Conservation (phyloP, 2,888 invertebrate genomes). For the Caenorhabditis drosophilae region DNA sequence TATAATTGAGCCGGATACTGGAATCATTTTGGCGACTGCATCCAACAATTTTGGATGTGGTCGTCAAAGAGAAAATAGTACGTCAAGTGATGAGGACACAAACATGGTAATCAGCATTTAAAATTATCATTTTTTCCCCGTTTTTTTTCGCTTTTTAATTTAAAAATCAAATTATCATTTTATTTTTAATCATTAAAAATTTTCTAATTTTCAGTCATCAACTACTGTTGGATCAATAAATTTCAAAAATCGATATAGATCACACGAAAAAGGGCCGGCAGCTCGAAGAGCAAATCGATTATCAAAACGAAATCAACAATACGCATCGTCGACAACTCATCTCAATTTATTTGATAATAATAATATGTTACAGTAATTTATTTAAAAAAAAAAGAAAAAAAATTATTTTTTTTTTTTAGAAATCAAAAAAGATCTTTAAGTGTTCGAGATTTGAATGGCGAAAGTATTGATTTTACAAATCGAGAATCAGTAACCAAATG, state of each 20-base stretch:
- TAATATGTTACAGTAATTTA: too few species aligned
- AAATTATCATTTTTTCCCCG: background rate
- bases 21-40: constrained; percentile 38
- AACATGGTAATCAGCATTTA: background rate
- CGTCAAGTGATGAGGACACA: constrained; percentile 45
- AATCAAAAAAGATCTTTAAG: constrained; percentile 32
- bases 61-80: constrained; percentile 8
- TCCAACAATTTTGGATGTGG: too few species aligned
- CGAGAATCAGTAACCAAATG: constrained; percentile 53
- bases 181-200: background rate
- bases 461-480: constrained; percentile 48
- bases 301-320: background rate
- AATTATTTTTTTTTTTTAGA: constrained; percentile 2
- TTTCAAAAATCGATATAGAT: too few species aligned
- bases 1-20: constrained; percentile 45
- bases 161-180: too few species aligned
- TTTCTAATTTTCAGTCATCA: too few species aligned
- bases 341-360: background rate
- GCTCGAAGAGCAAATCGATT: constrained; percentile 5
- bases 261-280: constrained; percentile 9
- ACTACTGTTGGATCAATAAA: too few species aligned
- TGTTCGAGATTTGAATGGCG: constrained; percentile 49
- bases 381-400: background rate
- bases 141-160: background rate
- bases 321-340: constrained; percentile 3